A percentile compares a stretch with the other conserved stretches of the same genome.
These are phyloP conservation scores for Zosterops japonicus DNA, from an alignment of 2,113 vertebrate genomes.

Conservation along the genomic window DNA sequence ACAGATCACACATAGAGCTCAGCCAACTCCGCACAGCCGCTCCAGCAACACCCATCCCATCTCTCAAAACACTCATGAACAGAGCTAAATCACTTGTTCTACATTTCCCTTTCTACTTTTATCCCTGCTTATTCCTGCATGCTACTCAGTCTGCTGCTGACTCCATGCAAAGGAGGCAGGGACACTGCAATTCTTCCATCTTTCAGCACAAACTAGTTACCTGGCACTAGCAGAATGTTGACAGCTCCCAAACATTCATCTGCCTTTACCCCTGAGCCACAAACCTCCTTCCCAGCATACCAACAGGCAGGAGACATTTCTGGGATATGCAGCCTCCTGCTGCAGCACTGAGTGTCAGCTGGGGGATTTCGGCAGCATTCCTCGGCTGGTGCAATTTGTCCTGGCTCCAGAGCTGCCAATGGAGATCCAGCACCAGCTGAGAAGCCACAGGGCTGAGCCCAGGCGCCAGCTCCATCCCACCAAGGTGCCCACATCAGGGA, in stretches of 20 bases:
- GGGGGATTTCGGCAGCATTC: background rate
- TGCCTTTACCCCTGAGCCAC: background rate
- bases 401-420: rapidly evolving
- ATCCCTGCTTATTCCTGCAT: background rate
- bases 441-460: rapidly evolving
- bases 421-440: background rate
- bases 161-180: background rate
- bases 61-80: background rate
- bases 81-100: background rate
- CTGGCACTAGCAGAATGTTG: background rate
- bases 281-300: background rate
- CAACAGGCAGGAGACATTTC: background rate
- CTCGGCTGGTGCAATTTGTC: background rate
- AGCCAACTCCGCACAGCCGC: background rate
- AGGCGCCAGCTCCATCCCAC: background rate
- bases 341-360: rapidly evolving
- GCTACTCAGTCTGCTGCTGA: background rate
- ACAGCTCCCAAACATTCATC: background rate
- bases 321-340: background rate
- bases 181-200: background rate
- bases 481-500: background rate
- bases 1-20: background rate
- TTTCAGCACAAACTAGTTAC: background rate
- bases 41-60: background rate
- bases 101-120: background rate